Conservation (phyloP, 1,140 invertebrate genomes). For the Drosophila sechellia region DNA sequence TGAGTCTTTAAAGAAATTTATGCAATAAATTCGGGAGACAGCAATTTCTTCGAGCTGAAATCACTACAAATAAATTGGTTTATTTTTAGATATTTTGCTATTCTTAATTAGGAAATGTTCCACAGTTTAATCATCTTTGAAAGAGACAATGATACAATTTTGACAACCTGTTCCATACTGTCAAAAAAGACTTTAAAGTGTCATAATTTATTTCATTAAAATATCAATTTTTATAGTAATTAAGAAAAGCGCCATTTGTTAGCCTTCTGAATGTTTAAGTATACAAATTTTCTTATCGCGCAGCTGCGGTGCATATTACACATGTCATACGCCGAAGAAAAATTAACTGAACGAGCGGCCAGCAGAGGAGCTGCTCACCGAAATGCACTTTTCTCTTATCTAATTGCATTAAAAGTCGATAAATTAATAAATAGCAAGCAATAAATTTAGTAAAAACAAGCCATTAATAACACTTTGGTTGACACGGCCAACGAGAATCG, state of each 20-base stretch:
- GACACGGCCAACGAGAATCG: conserved; percentile 49
- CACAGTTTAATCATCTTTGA: too few species aligned
- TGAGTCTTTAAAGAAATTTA: conserved; percentile 1
- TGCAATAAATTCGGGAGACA: not conserved
- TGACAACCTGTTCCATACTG: too few species aligned
- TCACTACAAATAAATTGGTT: not conserved
- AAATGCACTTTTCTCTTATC: conserved; percentile 80
- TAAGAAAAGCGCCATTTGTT: conserved; percentile 1
- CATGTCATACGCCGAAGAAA: conserved; percentile 67
- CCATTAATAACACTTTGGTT: conserved; percentile 83
- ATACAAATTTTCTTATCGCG: conserved; percentile 56
- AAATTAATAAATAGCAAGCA: conserved; percentile 82
- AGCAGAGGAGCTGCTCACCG: conserved; percentile 33
- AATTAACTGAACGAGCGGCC: conserved; percentile 43
- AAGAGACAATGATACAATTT: too few species aligned
- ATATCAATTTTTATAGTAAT: not conserved
- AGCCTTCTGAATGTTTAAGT: conserved; percentile 5
- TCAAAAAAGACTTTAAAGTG: too few species aligned
- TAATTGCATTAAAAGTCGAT: conserved; percentile 81
- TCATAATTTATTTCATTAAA: too few species aligned
- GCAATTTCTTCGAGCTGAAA: not conserved
- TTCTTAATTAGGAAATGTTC: not conserved
- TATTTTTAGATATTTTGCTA: not conserved
- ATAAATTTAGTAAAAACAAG: conserved; percentile 83
- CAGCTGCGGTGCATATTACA: conserved; percentile 58